A percentile compares a stretch with the other conserved stretches of the same genome.
Conservation (phyloP, 2,113 vertebrate species). For the Balaenoptera acutorostrata region DNA sequence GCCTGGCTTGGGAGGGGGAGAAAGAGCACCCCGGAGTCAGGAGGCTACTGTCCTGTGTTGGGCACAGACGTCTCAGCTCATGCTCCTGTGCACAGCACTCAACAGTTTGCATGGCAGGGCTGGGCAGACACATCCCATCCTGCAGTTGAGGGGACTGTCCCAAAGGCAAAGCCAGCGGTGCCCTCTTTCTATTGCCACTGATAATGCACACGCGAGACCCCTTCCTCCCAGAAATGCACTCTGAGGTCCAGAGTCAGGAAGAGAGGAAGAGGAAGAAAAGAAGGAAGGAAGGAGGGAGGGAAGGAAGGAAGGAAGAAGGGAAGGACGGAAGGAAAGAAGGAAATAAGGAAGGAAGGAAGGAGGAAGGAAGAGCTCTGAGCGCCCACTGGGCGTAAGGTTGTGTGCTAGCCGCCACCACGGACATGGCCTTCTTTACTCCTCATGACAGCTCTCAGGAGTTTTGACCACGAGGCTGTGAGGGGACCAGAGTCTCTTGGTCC, state of each 20-base stretch:
- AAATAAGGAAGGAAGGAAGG: no score
- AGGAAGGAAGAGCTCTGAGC: fast-evolving
- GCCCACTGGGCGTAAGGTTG: fast-evolving
- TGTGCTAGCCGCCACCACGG: fast-evolving
- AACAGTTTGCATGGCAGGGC: neutral
- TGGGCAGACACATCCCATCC: neutral
- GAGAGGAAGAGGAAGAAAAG: neutral
- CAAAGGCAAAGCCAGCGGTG: neutral
- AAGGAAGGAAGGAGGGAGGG: no score
- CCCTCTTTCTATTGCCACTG: neutral
- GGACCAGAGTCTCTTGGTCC: neutral
- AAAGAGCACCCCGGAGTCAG: neutral
- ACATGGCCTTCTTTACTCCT: fast-evolving
- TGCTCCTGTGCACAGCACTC: neutral
- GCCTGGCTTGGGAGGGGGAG: neutral
- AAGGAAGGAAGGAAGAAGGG: no score
- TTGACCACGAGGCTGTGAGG: neutral
- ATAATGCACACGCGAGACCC: fast-evolving
- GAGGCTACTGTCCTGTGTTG: no score
- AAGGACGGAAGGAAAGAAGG: no score
- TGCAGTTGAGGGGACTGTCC: neutral
- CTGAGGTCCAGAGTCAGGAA: neutral
- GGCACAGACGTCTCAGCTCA: neutral
- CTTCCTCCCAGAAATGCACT: neutral
- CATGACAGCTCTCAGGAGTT: fast-evolving